Percentiles rank a stretch among this genome's conserved stretches.
phyloP scores from a whole-genome alignment of 2,797 vertebrate genomes.

The Sparus aurata region DNA sequence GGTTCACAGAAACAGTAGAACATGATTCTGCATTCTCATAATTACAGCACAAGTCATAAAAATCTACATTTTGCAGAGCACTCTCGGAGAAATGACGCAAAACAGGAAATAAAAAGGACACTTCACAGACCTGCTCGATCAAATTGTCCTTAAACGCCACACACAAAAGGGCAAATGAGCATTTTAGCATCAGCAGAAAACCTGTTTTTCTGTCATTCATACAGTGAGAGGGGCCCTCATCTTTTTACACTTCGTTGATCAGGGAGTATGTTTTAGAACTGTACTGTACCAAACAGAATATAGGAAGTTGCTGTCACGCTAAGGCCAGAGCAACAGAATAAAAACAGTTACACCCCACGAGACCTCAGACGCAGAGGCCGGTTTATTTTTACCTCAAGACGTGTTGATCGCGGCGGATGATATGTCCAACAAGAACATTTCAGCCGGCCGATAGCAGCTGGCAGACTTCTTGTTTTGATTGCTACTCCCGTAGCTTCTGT shows the following conservation, averaged over 20 bases:
- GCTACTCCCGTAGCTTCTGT: neutral
- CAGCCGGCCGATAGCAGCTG: neutral
- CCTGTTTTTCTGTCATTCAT: neutral
- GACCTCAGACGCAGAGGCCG: neutral
- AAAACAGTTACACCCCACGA: neutral
- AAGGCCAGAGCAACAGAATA: neutral
- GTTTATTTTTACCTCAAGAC: neutral
- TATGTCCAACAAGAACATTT: neutral
- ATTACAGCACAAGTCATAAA: constrained; percentile 42
- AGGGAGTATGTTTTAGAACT: neutral
- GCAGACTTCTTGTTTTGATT: neutral
- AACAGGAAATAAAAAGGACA: constrained; percentile 22
- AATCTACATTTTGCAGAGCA: constrained; percentile 20
- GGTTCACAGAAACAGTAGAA: constrained; percentile 52
- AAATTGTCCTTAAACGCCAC: neutral
- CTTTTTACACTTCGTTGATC: neutral
- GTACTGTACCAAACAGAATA: neutral
- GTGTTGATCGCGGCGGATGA: neutral
- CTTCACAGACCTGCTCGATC: constrained; percentile 9
- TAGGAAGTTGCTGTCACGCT: constrained; percentile 1
- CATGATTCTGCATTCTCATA: constrained; percentile 5
- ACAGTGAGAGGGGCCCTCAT: neutral
- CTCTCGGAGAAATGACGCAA: neutral
- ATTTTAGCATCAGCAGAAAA: constrained; percentile 3
- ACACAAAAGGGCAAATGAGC: constrained; percentile 18